Base-by-base conservation (phyloP, 2,113 vertebrate genomes). In the Pollachius pollachius region DNA sequence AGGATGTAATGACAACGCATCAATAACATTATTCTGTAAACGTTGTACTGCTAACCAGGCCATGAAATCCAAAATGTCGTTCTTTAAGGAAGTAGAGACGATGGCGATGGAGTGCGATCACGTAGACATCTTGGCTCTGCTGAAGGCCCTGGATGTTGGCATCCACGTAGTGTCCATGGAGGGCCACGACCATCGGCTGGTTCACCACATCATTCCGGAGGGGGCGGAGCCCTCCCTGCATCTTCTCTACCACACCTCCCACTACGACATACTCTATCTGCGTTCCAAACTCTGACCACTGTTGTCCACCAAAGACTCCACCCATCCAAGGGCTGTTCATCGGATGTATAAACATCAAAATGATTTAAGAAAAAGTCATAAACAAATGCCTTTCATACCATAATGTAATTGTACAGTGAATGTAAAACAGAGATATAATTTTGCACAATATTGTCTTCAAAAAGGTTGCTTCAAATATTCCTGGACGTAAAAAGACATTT, bases 71-170 rank as follows among this genome's bases (percentile, higher is more conserved):
- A 57, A 57, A 17, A 17, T 17, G n/a, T 3, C 41, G 0, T 17
- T 57, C 54, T n/a, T 52, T 76, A 74, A 95, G 94, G 92, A 94
- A 65, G 90, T 93, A 74, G 90, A 95, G 84, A 78, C 85, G 63
- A 93, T 93, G 91, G 88, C 90, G 0, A 83, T 88, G 79, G 92
- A 94, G 70, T 91, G 93, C 41, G 91, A 94, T 62, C 92, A 91
- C 5, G 91, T 93, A 78, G 91, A 93, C 84, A 93, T 95, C 78
- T 86, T 91, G 0, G 94, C 94, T 56, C 83, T 94, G 73, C 90
- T 91, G 0, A 90, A 94, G 70, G 93, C 94, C 0, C 76, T 95
- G 79, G 92, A 81, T 41, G 70, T 92, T 2, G 84, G 86, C 80
- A 85, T 90, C 3, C 88, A 92, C 71, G 91, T 94, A 6, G 93